Base-by-base conservation (phyloP, 2,113 vertebrate species). In the Sorex fumeus region DNA sequence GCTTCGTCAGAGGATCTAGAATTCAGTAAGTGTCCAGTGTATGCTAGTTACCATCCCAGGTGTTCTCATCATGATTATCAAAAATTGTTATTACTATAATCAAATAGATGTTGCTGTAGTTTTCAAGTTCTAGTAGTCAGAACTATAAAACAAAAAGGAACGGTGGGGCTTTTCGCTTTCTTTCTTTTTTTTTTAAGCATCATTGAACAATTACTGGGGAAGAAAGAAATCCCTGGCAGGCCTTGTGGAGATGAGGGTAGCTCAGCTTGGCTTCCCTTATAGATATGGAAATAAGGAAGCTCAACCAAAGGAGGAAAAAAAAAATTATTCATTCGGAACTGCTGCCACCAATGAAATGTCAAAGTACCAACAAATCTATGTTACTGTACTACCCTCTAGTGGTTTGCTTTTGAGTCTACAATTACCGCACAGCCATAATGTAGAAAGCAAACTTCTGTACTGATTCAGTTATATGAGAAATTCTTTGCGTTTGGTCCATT, bases 301-400 rank as follows among this genome's bases (percentile, higher is more conserved):
- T 27, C 18, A 76, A 86, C 27, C 25, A 50, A 50, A 64, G 60
- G 23, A 32, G 60, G 87, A 81, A 81, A 40, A 60, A 5, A 34
- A 90, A 75, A 8, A 1, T 19, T 53, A 72, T 90, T 93, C 74
- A 67, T 75, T 74, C 70, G 57, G 70, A 50, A 28, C 34, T 19
- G 28, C 47, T 50, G 47, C 47, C 6, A 9, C 47, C 9, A 50
- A 82, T 67, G 28, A 91, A 91, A 94, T 60, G 8, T 0, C 12
- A 13, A 71, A 27, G 18, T 84, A 75, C 27, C 3, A 18, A 71
- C 69, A 27, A 27, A 64, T 67, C 66, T 50, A 40, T 76, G 66
- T 91, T 86, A 8, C 16, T 75, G n/a, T 85, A 21, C 25, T 95
- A 86, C 93, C 88, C 89, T 93, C 94, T 92, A 72, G 83, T 92